Conservation (phyloP, 2,888 invertebrate species). For the Scaeva pyrastri region DNA sequence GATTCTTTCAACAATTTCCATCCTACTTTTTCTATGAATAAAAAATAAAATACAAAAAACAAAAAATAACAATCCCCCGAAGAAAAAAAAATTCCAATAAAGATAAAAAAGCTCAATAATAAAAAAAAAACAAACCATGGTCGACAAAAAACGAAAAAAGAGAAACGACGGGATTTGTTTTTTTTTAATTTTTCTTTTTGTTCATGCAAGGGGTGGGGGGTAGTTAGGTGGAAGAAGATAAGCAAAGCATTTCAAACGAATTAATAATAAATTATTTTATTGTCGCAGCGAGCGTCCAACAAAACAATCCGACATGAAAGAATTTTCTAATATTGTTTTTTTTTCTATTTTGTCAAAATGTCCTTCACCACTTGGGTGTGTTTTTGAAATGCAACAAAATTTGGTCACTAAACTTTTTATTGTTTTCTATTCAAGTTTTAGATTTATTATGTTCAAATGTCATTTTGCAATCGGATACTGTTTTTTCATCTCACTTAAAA, state of each 20-base stretch:
- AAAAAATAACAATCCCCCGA: constrained; percentile 8
- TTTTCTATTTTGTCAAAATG: not conserved
- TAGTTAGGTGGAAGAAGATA: not conserved
- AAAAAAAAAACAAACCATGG: not conserved
- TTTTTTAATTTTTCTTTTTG: not conserved
- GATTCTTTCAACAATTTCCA: constrained; percentile 1
- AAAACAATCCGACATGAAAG: not conserved
- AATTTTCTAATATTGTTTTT: not conserved
- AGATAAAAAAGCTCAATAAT: not conserved
- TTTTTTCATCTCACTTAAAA: not conserved
- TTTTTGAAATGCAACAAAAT: not conserved
- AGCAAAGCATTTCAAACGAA: not conserved
- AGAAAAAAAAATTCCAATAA: constrained; percentile 1
- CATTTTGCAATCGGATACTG: not conserved
- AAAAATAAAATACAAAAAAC: too few species aligned
- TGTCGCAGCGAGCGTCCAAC: not conserved
- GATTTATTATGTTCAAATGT: not conserved
- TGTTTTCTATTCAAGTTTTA: not conserved
- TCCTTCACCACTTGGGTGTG: not conserved
- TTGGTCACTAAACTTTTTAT: not conserved
- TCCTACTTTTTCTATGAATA: constrained; percentile 10
- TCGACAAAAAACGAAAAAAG: not conserved
- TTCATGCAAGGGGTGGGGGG: too few species aligned
- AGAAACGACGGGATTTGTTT: not conserved
- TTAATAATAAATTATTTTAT: constrained; percentile 23